Percentiles rank a stretch among this genome's conserved stretches.
phyloP scores from a whole-genome alignment of 2,888 invertebrate genomes.

The Onthophagus sagittarius region DNA sequence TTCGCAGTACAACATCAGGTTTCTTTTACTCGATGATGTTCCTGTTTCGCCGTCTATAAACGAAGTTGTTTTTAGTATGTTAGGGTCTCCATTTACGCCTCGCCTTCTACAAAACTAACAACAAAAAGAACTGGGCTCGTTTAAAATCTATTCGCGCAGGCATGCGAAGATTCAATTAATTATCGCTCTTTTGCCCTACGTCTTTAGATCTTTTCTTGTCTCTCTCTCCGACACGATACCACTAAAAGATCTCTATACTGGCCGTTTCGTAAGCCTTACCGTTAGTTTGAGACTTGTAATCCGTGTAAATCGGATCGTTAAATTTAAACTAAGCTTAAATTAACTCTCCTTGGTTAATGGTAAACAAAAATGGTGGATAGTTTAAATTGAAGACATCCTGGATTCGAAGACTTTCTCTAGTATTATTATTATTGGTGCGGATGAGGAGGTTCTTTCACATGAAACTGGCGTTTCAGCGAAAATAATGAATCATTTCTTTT shows the following conservation, averaged over 20 bases:
- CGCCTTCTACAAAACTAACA: background rate
- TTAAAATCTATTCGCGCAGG: background rate
- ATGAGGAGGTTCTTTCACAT: background rate
- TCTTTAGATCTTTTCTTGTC: background rate
- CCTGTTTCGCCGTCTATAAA: background rate
- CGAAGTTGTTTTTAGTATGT: background rate
- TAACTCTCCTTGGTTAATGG: no score
- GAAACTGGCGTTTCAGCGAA: background rate
- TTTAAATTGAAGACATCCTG: no score
- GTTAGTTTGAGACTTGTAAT: background rate
- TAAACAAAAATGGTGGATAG: no score
- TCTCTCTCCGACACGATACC: background rate
- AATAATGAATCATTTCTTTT: background rate
- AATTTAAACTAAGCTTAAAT: background rate
- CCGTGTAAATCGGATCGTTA: background rate
- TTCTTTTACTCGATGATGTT: background rate
- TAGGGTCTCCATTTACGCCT: background rate
- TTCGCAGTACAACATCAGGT: background rate
- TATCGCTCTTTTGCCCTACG: background rate
- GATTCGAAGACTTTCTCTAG: background rate
- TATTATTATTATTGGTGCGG: background rate
- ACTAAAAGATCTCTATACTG: background rate
- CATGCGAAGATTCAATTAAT: background rate
- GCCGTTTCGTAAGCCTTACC: background rate
- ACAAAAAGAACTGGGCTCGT: background rate